phyloP scores from a whole-genome alignment of 2,113 vertebrate species.

The Campylorhamphus procurvoides region DNA sequence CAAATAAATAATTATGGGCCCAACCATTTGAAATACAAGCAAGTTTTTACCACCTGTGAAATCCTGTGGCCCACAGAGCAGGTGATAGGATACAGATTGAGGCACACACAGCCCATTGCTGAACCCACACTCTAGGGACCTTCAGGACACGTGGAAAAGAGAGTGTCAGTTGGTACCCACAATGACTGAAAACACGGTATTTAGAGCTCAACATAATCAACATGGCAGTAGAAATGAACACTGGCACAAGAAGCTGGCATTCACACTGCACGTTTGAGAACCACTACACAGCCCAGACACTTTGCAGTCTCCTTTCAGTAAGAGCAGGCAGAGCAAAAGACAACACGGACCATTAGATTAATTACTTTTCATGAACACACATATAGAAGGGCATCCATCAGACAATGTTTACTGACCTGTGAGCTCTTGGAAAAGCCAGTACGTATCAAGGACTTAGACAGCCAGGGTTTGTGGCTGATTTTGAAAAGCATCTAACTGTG shows the following conservation, averaged over 20 bases:
- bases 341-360: background rate
- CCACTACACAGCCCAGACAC: background rate
- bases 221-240: background rate
- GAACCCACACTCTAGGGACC: background rate
- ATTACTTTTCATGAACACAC: background rate
- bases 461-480: background rate
- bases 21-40: background rate
- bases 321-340: background rate
- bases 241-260: background rate
- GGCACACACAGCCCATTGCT: background rate
- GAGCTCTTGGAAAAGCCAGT: slow-evolving; percentile 32
- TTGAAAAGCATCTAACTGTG: background rate
- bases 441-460: background rate
- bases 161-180: background rate
- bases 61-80: background rate
- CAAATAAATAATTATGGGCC: background rate
- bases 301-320: background rate
- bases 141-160: background rate
- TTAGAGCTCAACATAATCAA: background rate
- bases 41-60: background rate
- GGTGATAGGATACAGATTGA: fast-evolving
- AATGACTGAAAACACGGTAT: background rate
- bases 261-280: background rate
- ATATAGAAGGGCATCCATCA: background rate
- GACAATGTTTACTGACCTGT: slow-evolving; percentile 42